These are phyloP conservation scores for Platynereis dumerilii DNA, from an alignment of 2,888 invertebrate species.

Conservation along the genomic window DNA sequence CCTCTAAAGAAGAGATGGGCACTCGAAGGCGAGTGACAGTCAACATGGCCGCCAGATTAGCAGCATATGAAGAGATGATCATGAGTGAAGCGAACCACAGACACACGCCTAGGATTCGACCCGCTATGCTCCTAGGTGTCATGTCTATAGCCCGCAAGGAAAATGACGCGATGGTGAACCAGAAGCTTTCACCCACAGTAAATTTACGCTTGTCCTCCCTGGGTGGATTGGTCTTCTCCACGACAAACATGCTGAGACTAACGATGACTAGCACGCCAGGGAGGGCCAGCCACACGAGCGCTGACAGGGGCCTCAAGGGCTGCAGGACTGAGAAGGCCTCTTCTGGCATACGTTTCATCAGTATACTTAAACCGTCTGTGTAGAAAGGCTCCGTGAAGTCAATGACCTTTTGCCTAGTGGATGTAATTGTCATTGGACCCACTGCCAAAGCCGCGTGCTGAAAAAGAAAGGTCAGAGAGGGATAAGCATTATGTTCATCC, in stretches of 20 bases:
- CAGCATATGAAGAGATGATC: conserved; percentile 57
- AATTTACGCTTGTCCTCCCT: conserved; percentile 33
- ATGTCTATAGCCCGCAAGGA: conserved; percentile 71
- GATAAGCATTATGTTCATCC: no score
- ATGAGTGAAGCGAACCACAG: conserved; percentile 61
- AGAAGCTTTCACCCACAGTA: conserved; percentile 51
- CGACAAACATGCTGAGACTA: conserved; percentile 53
- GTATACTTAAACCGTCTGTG: conserved; percentile 55
- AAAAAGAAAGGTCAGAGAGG: conserved; percentile 21
- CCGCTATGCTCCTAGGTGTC: conserved; percentile 32
- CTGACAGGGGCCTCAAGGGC: conserved; percentile 54
- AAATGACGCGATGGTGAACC: conserved; percentile 59
- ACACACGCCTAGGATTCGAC: conserved; percentile 57
- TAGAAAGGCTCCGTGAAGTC: conserved; percentile 62
- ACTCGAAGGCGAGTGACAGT: conserved; percentile 59
- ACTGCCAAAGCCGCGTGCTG: conserved; percentile 61
- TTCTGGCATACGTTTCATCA: conserved; percentile 51
- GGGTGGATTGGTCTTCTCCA: conserved; percentile 66
- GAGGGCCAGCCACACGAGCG: conserved; percentile 56
- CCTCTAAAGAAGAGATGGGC: conserved; percentile 56
- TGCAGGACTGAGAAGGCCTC: conserved; percentile 50
- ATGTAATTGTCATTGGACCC: conserved; percentile 58
- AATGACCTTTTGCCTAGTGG: conserved; percentile 54
- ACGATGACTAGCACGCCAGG: conserved; percentile 53
- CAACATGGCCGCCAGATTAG: conserved; percentile 59